These are phyloP conservation scores for Odontamblyopus rebecca DNA, from an alignment of 2,797 vertebrate genomes.

Conservation along the genomic window DNA sequence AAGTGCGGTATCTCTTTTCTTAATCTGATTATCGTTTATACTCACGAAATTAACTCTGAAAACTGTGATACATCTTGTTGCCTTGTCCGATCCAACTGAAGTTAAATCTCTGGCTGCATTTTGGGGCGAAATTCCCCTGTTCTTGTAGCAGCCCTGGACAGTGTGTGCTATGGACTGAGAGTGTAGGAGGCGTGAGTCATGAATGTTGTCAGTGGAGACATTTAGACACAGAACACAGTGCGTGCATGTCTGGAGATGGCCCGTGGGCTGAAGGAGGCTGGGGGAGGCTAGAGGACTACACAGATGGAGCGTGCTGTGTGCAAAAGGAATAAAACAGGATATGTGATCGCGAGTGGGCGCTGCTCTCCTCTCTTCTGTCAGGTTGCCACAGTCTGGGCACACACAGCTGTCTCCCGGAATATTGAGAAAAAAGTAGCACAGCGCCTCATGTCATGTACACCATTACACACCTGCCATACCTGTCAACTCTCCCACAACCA, in stretches of 20 bases:
- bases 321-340: slow-evolving; percentile 34
- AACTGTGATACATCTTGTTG: neutral
- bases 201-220: slow-evolving; percentile 58
- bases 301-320: slow-evolving; percentile 40
- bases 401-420: slow-evolving; percentile 12
- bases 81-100: slow-evolving; percentile 1
- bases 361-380: slow-evolving; percentile 13
- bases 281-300: slow-evolving; percentile 39
- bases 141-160: slow-evolving; percentile 50
- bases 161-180: slow-evolving; percentile 55
- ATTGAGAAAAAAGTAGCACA: neutral
- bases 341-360: slow-evolving; percentile 25
- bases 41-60: neutral
- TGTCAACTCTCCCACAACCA: slow-evolving; percentile 20
- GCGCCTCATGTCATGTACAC: neutral
- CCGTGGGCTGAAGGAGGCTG: slow-evolving; percentile 30
- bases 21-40: no score
- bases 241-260: slow-evolving; percentile 47
- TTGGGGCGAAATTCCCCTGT: slow-evolving; percentile 42
- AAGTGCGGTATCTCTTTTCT: no score
- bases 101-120: slow-evolving; percentile 45
- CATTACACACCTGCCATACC: slow-evolving; percentile 5
- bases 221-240: slow-evolving; percentile 64
- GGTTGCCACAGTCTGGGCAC: slow-evolving; percentile 20
- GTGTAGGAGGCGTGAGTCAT: slow-evolving; percentile 76